Conservation (phyloP, 2,113 vertebrate species). For the Lasiurus borealis region DNA sequence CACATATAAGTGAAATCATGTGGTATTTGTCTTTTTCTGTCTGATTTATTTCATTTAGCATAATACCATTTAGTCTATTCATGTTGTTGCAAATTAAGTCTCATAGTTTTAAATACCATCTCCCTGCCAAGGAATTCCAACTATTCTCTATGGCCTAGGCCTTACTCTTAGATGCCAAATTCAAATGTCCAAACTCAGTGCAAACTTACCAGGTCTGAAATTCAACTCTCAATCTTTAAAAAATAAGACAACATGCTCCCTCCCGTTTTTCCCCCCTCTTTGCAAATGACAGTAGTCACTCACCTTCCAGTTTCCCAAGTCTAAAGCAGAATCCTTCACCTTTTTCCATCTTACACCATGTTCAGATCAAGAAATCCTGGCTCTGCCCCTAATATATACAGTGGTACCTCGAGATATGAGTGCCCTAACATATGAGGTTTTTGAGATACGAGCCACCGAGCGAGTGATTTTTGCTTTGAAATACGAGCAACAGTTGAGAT, state of each 20-base stretch:
- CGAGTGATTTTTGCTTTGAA: no score
- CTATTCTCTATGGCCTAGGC: neutral
- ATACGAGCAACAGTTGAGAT: no score
- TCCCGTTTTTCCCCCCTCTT: neutral
- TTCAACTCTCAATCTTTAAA: neutral
- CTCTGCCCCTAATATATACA: neutral
- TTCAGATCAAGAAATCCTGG: neutral
- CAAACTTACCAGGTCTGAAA: neutral
- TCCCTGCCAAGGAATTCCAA: neutral
- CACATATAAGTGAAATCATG: neutral
- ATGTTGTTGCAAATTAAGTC: neutral
- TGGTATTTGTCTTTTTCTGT: neutral
- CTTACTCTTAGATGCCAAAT: constrained; percentile 1
- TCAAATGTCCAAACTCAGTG: neutral
- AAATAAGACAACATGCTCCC: neutral
- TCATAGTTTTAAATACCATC: neutral
- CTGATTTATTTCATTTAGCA: neutral
- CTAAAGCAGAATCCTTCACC: neutral
- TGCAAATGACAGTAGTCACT: neutral
- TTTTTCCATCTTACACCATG: neutral
- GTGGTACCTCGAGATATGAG: no score
- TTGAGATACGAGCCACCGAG: no score
- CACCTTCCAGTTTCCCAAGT: neutral
- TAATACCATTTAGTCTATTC: neutral
- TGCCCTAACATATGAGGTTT: no score